Evolutionary conservation across 2,113 vertebrate species (phyloP).

Genomic region (Colistium nudipinnis): DNA sequence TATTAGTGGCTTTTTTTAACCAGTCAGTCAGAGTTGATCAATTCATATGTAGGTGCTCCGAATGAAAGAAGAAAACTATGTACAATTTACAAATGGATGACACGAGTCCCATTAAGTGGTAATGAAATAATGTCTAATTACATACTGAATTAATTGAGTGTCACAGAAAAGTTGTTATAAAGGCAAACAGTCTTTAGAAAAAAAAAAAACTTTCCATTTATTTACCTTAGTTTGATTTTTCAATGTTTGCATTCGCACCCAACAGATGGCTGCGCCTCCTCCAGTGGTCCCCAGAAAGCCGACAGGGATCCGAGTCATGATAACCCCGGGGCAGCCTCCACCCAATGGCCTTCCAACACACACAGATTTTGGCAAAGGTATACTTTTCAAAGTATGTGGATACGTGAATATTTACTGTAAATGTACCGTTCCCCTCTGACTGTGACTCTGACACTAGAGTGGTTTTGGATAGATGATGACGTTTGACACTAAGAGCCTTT

Average conservation of each 20-base stretch:
- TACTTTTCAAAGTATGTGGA: neutral
- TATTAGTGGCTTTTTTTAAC: neutral
- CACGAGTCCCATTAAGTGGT: neutral
- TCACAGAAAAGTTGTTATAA: neutral
- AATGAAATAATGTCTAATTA: neutral
- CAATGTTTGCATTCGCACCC: constrained; percentile 4
- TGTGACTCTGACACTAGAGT: neutral
- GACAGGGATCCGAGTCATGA: constrained; percentile 56
- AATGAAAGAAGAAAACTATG: neutral
- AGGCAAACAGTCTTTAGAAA: neutral
- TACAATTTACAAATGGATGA: neutral
- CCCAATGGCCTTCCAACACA: neutral
- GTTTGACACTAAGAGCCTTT: neutral
- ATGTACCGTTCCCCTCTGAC: no score
- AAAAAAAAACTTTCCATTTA: no score
- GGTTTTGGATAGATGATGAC: neutral
- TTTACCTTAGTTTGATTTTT: neutral
- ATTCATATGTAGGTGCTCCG: neutral
- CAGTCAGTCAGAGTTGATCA: neutral
- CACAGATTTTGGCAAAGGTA: constrained; percentile 44
- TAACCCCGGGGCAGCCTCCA: constrained; percentile 17
- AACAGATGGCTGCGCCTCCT: constrained; percentile 65
- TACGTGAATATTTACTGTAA: neutral
- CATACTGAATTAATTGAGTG: neutral
- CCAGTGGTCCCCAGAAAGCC: constrained; percentile 45